Evolutionary conservation across 2,888 invertebrate genomes (phyloP).

Genomic region (Epiperipatus broadwayi): DNA sequence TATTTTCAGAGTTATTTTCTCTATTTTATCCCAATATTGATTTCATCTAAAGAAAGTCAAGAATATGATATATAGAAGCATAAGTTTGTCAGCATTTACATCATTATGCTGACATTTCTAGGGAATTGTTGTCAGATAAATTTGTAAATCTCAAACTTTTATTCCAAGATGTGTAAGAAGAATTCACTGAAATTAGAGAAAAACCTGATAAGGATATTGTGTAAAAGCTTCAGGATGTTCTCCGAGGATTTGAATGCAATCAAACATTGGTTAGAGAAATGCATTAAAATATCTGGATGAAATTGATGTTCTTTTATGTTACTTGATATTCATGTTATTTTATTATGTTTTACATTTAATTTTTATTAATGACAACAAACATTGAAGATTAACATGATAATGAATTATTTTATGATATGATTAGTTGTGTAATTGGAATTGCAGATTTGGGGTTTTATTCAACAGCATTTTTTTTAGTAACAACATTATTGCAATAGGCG

Average conservation of each 20-base stretch:
- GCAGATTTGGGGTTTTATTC: too few relatives aligned
- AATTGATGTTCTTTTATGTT: slow-evolving; percentile 62
- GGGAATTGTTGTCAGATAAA: slow-evolving; percentile 20
- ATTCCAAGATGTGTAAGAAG: background rate
- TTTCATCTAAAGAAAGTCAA: slow-evolving; percentile 20
- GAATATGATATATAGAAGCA: slow-evolving; percentile 24
- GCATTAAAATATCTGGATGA: slow-evolving; percentile 72
- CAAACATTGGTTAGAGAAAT: slow-evolving; percentile 37
- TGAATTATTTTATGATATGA: too few relatives aligned
- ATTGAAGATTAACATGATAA: too few relatives aligned
- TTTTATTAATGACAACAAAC: too few relatives aligned
- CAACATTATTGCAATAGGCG: too few relatives aligned
- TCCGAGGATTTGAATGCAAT: slow-evolving; percentile 7
- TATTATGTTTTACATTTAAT: slow-evolving; percentile 41
- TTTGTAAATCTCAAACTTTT: background rate
- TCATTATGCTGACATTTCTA: slow-evolving; percentile 21
- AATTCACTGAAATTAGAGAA: background rate
- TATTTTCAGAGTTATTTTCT: slow-evolving; percentile 43
- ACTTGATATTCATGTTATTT: slow-evolving; percentile 38
- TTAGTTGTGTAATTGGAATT: too few relatives aligned
- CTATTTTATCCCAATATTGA: too few relatives aligned
- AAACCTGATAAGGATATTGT: slow-evolving; percentile 4
- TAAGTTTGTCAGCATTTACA: slow-evolving; percentile 24
- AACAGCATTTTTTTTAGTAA: too few relatives aligned
- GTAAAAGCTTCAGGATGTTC: slow-evolving; percentile 8